A percentile compares a stretch with the other conserved stretches of the same genome.
Evolutionary conservation across 2,888 invertebrate genomes (phyloP).

Genomic region (Pristionchus maxplancki): DNA sequence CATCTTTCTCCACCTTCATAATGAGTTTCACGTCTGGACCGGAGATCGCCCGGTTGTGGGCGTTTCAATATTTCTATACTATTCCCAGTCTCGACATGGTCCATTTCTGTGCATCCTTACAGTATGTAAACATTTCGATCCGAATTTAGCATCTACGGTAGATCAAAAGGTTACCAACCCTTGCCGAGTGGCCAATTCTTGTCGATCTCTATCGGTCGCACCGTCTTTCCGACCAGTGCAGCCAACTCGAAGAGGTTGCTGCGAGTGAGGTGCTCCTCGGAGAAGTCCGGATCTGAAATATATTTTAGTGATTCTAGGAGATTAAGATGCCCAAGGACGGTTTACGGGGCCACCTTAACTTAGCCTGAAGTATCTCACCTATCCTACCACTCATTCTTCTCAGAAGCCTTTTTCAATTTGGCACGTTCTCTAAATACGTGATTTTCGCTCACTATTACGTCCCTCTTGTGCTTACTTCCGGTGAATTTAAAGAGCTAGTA

Average conservation of each 20-base stretch:
- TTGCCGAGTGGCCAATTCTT: not conserved
- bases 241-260: not conserved
- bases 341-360: too few species aligned
- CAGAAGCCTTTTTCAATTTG: too few species aligned
- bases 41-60: not conserved
- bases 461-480: not conserved
- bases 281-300: not conserved
- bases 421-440: too few species aligned
- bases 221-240: not conserved
- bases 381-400: too few species aligned
- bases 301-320: not conserved
- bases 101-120: too few species aligned
- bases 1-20: not conserved
- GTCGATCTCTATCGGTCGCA: not conserved
- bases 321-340: too few species aligned
- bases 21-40: not conserved
- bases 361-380: too few species aligned
- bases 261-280: not conserved
- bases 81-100: too few species aligned
- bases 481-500: not conserved
- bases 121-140: too few species aligned
- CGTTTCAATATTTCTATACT: not conserved
- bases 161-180: not conserved
- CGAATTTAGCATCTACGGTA: too few species aligned
- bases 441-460: not conserved